Base-by-base conservation (phyloP, 2,888 invertebrate genomes). In the Strigamia maritima region DNA sequence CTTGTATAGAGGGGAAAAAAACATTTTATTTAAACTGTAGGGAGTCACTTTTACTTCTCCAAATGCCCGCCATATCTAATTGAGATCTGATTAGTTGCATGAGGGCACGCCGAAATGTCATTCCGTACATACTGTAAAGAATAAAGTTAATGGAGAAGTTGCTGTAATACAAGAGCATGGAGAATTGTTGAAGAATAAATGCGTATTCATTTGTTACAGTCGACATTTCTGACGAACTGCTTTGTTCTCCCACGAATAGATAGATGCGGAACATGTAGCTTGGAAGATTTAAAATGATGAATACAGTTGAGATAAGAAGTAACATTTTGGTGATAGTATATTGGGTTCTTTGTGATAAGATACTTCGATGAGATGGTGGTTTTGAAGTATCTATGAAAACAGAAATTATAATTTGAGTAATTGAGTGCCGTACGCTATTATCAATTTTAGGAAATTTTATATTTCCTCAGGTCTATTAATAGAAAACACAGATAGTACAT, bases 91-190 rank as follows among this genome's bases (percentile, higher is more conserved):
- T 19, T 22, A 77, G 49, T 26, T 77, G 77, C 16, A 40, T 26
- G 16, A 81, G 79, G 12, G 89, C 90, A 49, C 89, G 89, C 79
- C 93, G 88, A 86, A 94, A 94, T 87, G 93, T 93, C 84, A 92
- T 91, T 0, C 94, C 94, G 83, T 91, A 91, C 76, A 92, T 89
- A 86, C 94, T 94, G 87, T 94, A 94, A 70, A 94, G 88, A 1
- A 91, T 89, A 84, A 94, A 94, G 87, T 94, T 94, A 79, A 94
- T 92, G 60, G 93, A 93, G 84, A 93, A 94, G 87, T 94, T 94
- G 6, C 92, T 91, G 84, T 93, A 89, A 86, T 93, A 94, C 75
- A 93, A 88, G 82, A 91, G 87, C 81, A 91, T 89, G 79, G 90
- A 89, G 81, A 91, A 87, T 82, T 91, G 91, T 84, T 93, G 93